Percentiles rank a stretch among this genome's conserved stretches.
These are phyloP conservation scores for Distichodus sexfasciatus DNA, from an alignment of 2,797 vertebrate species.

Conservation along the genomic window DNA sequence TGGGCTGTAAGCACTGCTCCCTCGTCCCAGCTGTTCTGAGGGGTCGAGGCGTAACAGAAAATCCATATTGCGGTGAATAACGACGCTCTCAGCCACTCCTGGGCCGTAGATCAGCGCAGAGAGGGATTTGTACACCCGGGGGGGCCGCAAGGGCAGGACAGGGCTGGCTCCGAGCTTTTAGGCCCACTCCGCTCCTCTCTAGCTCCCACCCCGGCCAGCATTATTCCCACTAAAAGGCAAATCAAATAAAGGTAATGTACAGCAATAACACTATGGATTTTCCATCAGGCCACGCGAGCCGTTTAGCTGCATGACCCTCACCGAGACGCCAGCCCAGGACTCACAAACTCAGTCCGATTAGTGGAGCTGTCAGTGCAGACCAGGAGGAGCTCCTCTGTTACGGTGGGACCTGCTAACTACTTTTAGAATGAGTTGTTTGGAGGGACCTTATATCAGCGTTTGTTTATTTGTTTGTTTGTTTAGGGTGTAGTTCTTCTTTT, in stretches of 20 bases:
- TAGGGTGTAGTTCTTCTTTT: no score
- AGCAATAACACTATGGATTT: constrained; percentile 77
- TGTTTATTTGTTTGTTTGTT: no score
- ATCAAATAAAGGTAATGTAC: constrained; percentile 78
- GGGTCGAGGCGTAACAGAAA: constrained; percentile 67
- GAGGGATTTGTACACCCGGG: constrained; percentile 30
- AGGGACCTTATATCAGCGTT: no score
- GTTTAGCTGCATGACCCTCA: constrained; percentile 66
- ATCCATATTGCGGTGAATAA: constrained; percentile 76
- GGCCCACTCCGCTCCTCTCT: constrained; percentile 39
- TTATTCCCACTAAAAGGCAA: constrained; percentile 59
- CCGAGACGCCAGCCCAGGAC: constrained; percentile 27
- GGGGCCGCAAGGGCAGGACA: constrained; percentile 43
- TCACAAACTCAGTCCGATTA: constrained; percentile 64
- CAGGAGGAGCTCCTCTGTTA: constrained; percentile 57
- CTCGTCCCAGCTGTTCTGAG: constrained; percentile 59
- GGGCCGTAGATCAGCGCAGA: constrained; percentile 63
- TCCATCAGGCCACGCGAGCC: constrained; percentile 74
- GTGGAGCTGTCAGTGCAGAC: constrained; percentile 60
- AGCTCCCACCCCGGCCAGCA: constrained; percentile 41
- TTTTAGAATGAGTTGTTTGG: background rate
- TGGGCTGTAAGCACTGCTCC: constrained; percentile 57
- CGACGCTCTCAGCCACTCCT: constrained; percentile 62
- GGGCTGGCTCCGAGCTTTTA: constrained; percentile 45
- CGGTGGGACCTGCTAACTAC: no score